Conservation (phyloP, 2,888 invertebrate species). For the Eupithecia centaureata region DNA sequence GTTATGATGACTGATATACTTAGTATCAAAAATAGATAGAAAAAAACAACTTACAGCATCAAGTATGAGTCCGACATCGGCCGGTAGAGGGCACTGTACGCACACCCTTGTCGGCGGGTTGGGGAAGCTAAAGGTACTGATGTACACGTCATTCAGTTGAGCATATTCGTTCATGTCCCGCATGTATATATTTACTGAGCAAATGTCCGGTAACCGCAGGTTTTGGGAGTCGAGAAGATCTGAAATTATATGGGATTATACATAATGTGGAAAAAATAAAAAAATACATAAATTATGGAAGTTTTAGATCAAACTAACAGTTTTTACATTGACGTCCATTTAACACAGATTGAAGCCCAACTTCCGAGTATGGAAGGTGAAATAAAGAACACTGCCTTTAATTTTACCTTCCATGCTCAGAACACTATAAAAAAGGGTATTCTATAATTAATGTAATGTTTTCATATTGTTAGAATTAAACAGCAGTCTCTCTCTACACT, state of each 20-base stretch:
- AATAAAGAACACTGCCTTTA: no score
- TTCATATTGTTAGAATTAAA: not conserved
- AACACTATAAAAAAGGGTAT: not conserved
- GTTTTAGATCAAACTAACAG: not conserved
- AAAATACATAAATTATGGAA: not conserved
- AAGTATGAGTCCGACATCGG: constrained; percentile 88
- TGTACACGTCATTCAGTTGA: constrained; percentile 90
- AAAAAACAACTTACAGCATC: constrained; percentile 85
- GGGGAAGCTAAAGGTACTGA: constrained; percentile 87
- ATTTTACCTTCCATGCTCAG: no score
- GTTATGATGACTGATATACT: no score
- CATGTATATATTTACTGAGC: constrained; percentile 93
- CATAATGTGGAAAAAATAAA: not conserved
- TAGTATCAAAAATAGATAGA: no score
- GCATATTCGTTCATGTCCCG: constrained; percentile 92
- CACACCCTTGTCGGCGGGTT: constrained; percentile 95
- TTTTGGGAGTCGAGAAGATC: constrained; percentile 78
- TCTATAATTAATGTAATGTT: not conserved
- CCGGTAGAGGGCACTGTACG: constrained; percentile 90
- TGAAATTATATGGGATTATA: constrained; percentile 56
- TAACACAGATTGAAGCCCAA: not conserved
- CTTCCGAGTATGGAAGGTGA: no score
- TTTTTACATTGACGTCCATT: not conserved
- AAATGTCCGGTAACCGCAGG: constrained; percentile 86
- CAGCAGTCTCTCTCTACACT: not conserved